Conservation (phyloP, 2,888 invertebrate species). For the Phyto melanocephala region DNA sequence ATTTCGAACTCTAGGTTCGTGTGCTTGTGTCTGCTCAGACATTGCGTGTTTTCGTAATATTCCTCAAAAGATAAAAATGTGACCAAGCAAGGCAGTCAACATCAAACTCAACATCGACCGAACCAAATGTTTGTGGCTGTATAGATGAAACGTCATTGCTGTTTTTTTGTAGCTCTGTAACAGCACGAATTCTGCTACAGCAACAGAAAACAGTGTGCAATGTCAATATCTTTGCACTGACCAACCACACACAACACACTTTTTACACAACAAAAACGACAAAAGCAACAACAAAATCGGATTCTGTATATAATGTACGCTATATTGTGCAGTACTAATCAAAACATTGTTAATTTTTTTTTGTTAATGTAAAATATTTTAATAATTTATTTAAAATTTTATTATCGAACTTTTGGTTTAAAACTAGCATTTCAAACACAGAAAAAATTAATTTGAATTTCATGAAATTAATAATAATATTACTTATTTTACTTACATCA, state of each 20-base stretch:
- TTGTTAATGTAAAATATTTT: too few species aligned
- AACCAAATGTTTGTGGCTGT: constrained; percentile 59
- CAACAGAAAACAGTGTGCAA: constrained; percentile 33
- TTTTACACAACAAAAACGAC: not conserved
- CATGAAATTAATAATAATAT: too few species aligned
- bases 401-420: too few species aligned
- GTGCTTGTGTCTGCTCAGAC: constrained; percentile 69
- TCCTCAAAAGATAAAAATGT: constrained; percentile 78
- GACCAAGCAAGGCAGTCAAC: constrained; percentile 72
- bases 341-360: too few species aligned
- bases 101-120: constrained; percentile 58
- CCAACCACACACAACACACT: constrained; percentile 44
- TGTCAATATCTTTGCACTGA: constrained; percentile 49
- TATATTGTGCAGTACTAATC: not conserved
- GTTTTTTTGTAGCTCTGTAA: constrained; percentile 16
- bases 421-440: too few species aligned
- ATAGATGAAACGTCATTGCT: constrained; percentile 42
- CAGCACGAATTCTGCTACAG: constrained; percentile 47
- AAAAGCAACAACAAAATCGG: not conserved
- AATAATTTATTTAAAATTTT: too few species aligned
- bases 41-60: constrained; percentile 79
- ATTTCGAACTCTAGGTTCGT: constrained; percentile 29
- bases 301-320: not conserved
- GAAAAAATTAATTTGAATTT: too few species aligned
- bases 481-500: too few species aligned